These are phyloP conservation scores for Nomia melanderi DNA, from an alignment of 1,140 invertebrate species.

Conservation along the genomic window DNA sequence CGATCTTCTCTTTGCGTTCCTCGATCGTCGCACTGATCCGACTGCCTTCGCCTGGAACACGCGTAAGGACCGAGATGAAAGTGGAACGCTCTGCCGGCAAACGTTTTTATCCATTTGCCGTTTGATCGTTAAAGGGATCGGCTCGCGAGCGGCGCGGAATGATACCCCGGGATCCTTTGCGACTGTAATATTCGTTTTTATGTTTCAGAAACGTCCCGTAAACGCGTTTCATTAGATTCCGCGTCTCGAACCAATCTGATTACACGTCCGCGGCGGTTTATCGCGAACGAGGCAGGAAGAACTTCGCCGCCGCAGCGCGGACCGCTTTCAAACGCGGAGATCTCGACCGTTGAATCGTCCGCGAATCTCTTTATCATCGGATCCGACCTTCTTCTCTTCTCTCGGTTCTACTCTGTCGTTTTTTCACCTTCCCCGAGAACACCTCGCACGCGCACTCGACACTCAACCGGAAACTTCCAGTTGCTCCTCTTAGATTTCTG, in stretches of 20 bases:
- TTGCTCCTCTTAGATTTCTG: too few relatives aligned
- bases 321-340: too few relatives aligned
- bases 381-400: too few relatives aligned
- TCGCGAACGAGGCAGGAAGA: neutral
- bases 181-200: constrained; percentile 26
- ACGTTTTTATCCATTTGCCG: neutral
- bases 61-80: neutral
- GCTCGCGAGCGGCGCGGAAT: neutral
- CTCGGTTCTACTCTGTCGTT: too few relatives aligned
- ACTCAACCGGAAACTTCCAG: too few relatives aligned
- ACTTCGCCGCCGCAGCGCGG: neutral
- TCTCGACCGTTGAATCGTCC: too few relatives aligned
- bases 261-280: constrained; percentile 1
- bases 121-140: neutral
- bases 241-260: constrained; percentile 10
- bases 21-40: too few relatives aligned
- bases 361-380: too few relatives aligned
- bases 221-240: constrained; percentile 9
- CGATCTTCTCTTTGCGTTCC: too few relatives aligned
- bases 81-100: neutral
- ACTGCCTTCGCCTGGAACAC: too few relatives aligned
- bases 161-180: neutral
- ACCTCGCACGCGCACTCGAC: too few relatives aligned
- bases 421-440: too few relatives aligned
- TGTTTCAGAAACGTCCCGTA: neutral